These are phyloP conservation scores for Caenorhabditis inopinata DNA, from an alignment of 1,140 invertebrate genomes.

Conservation along the genomic window DNA sequence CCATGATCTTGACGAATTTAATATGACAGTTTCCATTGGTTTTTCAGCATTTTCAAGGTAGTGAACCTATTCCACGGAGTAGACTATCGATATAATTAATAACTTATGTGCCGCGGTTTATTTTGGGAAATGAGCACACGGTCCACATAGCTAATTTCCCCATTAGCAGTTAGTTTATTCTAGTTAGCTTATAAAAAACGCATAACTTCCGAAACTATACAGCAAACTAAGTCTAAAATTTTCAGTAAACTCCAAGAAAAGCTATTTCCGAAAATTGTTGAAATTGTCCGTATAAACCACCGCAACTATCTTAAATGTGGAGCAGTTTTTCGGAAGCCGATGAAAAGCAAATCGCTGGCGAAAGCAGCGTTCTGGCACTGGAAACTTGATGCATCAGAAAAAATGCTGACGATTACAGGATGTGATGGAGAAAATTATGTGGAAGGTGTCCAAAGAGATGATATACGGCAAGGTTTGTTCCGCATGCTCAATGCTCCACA, in stretches of 20 bases:
- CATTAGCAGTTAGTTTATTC: no score
- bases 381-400: slow-evolving; percentile 33
- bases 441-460: slow-evolving; percentile 3
- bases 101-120: no score
- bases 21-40: no score
- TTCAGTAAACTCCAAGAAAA: slow-evolving; percentile 45
- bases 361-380: slow-evolving; percentile 1
- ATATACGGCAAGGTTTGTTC: background rate
- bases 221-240: slow-evolving; percentile 11
- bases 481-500: no score
- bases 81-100: no score
- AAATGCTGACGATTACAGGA: background rate
- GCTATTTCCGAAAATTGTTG: slow-evolving; percentile 52
- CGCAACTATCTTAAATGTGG: slow-evolving; percentile 53
- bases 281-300: slow-evolving; percentile 49
- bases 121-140: no score
- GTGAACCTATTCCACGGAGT: no score
- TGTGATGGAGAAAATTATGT: slow-evolving; percentile 25
- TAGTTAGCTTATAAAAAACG: no score
- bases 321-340: slow-evolving; percentile 46
- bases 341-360: slow-evolving; percentile 34
- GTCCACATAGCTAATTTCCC: no score
- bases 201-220: no score
- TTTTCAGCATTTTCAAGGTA: no score
- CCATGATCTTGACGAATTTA: no score